phyloP scores from a whole-genome alignment of 2,113 vertebrate species.

The Promerops cafer region DNA sequence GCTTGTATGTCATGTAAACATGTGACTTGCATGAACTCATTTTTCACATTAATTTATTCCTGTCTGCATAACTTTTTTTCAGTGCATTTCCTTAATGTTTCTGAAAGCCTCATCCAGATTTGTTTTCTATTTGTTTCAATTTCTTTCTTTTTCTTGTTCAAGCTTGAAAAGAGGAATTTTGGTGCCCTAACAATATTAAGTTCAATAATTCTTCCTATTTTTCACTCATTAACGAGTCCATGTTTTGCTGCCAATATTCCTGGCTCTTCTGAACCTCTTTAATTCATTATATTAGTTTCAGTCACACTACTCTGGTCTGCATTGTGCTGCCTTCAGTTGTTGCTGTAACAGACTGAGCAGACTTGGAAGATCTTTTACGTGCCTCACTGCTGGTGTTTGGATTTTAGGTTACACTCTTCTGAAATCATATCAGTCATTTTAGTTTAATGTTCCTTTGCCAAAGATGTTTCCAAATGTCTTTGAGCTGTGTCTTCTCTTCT shows the following conservation, averaged over 20 bases:
- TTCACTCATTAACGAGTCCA: neutral
- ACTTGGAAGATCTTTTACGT: neutral
- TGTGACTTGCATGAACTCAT: neutral
- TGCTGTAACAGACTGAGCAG: neutral
- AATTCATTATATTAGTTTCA: neutral
- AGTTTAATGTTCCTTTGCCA: neutral
- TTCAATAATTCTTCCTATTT: neutral
- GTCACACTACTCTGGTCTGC: neutral
- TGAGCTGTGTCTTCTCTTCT: neutral
- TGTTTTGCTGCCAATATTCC: neutral
- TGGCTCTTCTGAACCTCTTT: neutral
- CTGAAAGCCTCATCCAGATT: neutral
- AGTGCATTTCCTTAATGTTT: neutral
- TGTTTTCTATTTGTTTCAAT: neutral
- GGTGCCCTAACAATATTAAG: neutral
- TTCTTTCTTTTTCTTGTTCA: neutral
- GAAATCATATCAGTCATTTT: neutral
- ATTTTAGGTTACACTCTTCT: neutral
- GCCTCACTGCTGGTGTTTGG: neutral
- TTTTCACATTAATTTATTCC: neutral
- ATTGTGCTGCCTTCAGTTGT: neutral
- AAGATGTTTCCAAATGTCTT: neutral
- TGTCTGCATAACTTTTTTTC: neutral
- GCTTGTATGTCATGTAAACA: neutral
- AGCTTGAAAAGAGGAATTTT: neutral